Conservation (phyloP, 2,888 invertebrate species). For the Megastigmus dorsalis region DNA sequence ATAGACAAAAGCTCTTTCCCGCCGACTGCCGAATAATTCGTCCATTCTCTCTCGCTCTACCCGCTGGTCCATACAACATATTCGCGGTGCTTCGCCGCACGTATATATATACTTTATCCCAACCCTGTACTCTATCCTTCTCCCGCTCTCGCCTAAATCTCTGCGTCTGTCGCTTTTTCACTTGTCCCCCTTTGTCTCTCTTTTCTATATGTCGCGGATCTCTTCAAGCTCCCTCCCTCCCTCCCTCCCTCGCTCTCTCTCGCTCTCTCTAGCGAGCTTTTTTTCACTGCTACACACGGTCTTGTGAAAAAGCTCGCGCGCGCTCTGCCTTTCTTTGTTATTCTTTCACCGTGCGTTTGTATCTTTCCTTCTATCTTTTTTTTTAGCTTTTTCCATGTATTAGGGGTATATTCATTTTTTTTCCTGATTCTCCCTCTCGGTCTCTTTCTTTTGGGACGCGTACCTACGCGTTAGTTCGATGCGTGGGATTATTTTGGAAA, state of each 20-base stretch:
- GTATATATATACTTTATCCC: no score
- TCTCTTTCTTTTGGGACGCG: no score
- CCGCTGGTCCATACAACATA: not conserved
- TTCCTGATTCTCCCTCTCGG: not conserved
- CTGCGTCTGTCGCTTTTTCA: conserved; percentile 12
- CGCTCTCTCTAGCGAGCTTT: no score
- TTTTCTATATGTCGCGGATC: no score
- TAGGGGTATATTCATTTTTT: not conserved
- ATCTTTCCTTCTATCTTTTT: no score
- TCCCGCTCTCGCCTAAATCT: no score
- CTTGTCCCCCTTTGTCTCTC: no score
- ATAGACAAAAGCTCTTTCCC: conserved; percentile 42
- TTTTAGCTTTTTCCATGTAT: not conserved
- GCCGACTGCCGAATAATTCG: conserved; percentile 30
- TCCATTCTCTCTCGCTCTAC: not conserved
- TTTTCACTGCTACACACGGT: conserved; percentile 1
- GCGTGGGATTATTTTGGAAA: no score
- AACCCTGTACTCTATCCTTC: not conserved
- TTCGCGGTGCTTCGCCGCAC: no score
- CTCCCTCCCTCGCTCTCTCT: no score
- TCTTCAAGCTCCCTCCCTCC: no score
- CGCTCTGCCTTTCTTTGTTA: conserved; percentile 26
- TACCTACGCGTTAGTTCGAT: no score
- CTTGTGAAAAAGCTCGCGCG: conserved; percentile 19
- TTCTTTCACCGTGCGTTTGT: conserved; percentile 4